Percentiles rank a stretch among this genome's conserved stretches.
phyloP scores from a whole-genome alignment of 2,797 vertebrate species.

The Smutsia temminckii region DNA sequence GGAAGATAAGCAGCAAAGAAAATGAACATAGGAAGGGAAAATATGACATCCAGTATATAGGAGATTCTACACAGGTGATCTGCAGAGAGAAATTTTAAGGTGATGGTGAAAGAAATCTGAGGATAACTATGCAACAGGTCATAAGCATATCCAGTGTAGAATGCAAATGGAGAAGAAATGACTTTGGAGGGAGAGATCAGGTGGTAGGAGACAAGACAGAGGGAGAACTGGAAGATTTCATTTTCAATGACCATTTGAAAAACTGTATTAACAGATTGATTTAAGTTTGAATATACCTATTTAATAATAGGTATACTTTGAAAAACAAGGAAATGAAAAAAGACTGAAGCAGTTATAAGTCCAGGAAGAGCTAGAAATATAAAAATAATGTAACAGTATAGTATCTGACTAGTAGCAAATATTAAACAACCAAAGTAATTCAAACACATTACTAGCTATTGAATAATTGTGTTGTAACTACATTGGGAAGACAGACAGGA shows the following conservation, averaged over 20 bases:
- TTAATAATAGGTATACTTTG: background rate
- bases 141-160: background rate
- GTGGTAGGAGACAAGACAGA: background rate
- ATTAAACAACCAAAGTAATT: background rate
- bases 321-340: background rate
- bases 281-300: background rate
- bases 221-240: background rate
- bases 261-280: background rate
- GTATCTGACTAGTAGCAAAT: background rate
- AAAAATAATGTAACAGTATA: background rate
- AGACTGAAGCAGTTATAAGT: background rate
- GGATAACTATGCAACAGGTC: background rate
- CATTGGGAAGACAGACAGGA: background rate
- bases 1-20: background rate
- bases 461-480: background rate
- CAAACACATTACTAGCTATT: background rate
- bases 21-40: background rate
- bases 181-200: background rate
- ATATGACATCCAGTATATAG: background rate
- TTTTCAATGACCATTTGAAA: background rate
- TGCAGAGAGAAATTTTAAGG: background rate
- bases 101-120: background rate
- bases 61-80: background rate
- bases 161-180: background rate
- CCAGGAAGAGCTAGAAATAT: background rate